These are phyloP conservation scores for Agrochola litura DNA, from an alignment of 2,888 invertebrate species.

Conservation along the genomic window DNA sequence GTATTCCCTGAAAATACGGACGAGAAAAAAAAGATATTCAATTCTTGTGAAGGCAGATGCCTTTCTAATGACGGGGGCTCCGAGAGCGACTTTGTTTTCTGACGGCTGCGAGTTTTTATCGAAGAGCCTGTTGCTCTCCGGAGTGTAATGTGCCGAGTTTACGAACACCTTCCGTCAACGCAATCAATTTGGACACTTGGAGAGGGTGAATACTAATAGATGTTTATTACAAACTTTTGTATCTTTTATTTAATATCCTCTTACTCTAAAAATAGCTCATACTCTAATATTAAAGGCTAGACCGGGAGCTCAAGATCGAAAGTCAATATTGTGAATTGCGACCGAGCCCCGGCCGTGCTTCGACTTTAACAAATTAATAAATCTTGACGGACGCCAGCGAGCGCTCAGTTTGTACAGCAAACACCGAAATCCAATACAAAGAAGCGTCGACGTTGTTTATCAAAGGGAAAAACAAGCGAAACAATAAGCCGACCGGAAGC, in stretches of 20 bases:
- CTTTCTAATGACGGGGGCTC: constrained; percentile 78
- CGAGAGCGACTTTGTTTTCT: constrained; percentile 71
- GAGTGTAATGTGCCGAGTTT: constrained; percentile 47
- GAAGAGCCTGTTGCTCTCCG: constrained; percentile 74
- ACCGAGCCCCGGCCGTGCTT: constrained; percentile 19
- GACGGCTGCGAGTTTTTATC: constrained; percentile 64
- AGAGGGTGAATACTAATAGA: constrained; percentile 47
- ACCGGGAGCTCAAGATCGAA: constrained; percentile 26
- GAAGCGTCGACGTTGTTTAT: constrained; percentile 79
- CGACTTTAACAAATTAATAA: constrained; percentile 62
- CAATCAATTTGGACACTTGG: constrained; percentile 50
- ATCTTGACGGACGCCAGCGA: constrained; percentile 47
- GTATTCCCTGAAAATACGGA: constrained; percentile 80
- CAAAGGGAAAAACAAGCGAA: constrained; percentile 76
- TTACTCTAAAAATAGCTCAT: constrained; percentile 5
- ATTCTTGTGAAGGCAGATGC: constrained; percentile 81
- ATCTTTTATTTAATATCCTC: constrained; percentile 6
- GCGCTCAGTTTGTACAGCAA: constrained; percentile 59
- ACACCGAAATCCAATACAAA: constrained; percentile 79
- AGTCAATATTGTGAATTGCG: constrained; percentile 38
- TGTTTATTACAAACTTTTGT: constrained; percentile 34
- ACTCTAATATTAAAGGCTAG: constrained; percentile 18
- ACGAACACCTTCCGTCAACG: constrained; percentile 53
- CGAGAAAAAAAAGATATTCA: constrained; percentile 78
- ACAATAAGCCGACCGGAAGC: constrained; percentile 74